Conservation (phyloP, 2,797 vertebrate genomes). For the Staurois parvus region DNA sequence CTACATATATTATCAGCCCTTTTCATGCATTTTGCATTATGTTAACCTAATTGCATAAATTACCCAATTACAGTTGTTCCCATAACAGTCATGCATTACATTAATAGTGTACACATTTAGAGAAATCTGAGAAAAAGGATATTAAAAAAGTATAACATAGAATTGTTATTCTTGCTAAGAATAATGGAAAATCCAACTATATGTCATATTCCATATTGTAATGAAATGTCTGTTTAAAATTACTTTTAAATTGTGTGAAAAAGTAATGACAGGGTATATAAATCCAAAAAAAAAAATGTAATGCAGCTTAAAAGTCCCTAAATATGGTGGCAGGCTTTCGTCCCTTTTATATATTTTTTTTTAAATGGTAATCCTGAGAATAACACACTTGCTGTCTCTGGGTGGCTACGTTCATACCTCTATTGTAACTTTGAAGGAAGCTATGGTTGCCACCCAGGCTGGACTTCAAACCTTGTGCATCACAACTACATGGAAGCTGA, state of each 20-base stretch:
- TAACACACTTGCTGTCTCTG: too few relatives aligned
- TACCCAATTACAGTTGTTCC: background rate
- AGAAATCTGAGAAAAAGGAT: background rate
- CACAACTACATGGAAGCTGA: too few relatives aligned
- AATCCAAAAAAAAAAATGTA: too few relatives aligned
- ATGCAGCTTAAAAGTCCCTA: background rate
- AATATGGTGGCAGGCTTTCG: too few relatives aligned
- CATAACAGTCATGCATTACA: background rate
- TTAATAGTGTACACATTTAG: background rate
- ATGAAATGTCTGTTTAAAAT: background rate
- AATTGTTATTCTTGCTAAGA: background rate
- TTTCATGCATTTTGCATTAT: background rate
- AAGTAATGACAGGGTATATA: too few relatives aligned
- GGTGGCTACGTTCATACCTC: too few relatives aligned
- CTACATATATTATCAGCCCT: slow-evolving; percentile 1
- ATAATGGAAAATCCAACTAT: background rate
- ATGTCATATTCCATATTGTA: background rate
- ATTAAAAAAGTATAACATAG: background rate
- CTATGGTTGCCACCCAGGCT: too few relatives aligned
- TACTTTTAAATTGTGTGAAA: background rate
- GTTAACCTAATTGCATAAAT: slow-evolving; percentile 1
- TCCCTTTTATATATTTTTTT: too few relatives aligned
- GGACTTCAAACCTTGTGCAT: too few relatives aligned
- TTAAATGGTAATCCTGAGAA: too few relatives aligned
- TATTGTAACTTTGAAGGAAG: too few relatives aligned